A percentile compares a stretch with the other conserved stretches of the same genome.
Evolutionary conservation across 2,888 invertebrate genomes (phyloP).

Genomic region (Tenthredo livida): DNA sequence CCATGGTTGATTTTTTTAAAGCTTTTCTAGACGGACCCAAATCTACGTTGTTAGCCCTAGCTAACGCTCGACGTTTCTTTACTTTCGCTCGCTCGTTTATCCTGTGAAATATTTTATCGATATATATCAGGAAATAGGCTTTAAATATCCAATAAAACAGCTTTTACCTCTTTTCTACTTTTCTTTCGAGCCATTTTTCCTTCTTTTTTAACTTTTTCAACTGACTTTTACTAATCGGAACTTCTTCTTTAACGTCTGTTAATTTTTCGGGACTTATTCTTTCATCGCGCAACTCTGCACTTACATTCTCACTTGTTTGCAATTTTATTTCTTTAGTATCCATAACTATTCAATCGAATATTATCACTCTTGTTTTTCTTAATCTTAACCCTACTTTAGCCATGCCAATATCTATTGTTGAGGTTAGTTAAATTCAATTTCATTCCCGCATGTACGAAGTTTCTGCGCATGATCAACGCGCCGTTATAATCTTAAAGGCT

Average conservation of each 20-base stretch:
- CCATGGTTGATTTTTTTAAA: slow-evolving; percentile 87
- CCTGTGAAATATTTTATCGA: slow-evolving; percentile 65
- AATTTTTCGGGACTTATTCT: neutral
- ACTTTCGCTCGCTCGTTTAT: slow-evolving; percentile 86
- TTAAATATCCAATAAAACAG: too few relatives aligned
- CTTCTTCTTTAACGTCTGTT: neutral
- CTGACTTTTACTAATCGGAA: slow-evolving; percentile 81
- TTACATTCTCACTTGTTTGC: neutral
- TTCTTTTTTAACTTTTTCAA: slow-evolving; percentile 85
- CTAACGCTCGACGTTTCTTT: slow-evolving; percentile 85
- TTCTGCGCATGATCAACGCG: neutral
- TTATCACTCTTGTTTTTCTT: neutral
- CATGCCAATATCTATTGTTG: slow-evolving; percentile 12
- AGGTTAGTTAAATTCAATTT: slow-evolving; percentile 35
- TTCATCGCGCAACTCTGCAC: neutral
- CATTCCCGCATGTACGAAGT: slow-evolving; percentile 6
- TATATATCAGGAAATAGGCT: too few relatives aligned
- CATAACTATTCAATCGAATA: neutral
- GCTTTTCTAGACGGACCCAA: slow-evolving; percentile 90
- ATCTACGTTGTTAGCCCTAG: slow-evolving; percentile 86
- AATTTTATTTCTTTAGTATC: neutral
- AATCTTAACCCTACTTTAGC: slow-evolving; percentile 11
- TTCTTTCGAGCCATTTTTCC: slow-evolving; percentile 86
- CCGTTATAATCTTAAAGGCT: neutral
- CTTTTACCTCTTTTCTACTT: slow-evolving; percentile 83